phyloP scores from a whole-genome alignment of 2,888 invertebrate species.

The Junonia oenone region DNA sequence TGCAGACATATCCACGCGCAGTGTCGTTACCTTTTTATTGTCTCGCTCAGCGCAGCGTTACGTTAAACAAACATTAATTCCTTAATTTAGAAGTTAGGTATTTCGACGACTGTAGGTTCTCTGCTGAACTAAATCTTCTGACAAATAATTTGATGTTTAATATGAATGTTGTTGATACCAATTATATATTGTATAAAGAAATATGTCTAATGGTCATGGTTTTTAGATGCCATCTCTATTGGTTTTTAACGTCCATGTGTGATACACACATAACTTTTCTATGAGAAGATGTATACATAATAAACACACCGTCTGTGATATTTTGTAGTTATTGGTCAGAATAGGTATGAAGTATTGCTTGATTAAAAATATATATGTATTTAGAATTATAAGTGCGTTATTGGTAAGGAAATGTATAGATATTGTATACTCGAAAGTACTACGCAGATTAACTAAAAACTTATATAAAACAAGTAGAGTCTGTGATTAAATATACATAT shows the following conservation, averaged over 20 bases:
- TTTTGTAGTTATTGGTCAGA: slow-evolving; percentile 78
- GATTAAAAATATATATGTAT: slow-evolving; percentile 70
- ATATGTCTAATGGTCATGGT: slow-evolving; percentile 63
- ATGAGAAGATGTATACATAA: slow-evolving; percentile 79
- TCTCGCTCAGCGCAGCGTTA: slow-evolving; percentile 25
- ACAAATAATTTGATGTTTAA: slow-evolving; percentile 63
- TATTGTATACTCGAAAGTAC: slow-evolving; percentile 62
- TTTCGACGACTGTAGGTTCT: slow-evolving; percentile 35
- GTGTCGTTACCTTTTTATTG: slow-evolving; percentile 31
- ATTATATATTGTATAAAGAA: slow-evolving; percentile 51
- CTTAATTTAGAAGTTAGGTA: slow-evolving; percentile 33
- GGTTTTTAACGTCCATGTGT: slow-evolving; percentile 77
- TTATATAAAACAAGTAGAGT: slow-evolving; percentile 63
- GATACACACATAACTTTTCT: slow-evolving; percentile 78
- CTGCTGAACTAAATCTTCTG: slow-evolving; percentile 58
- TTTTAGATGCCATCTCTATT: slow-evolving; percentile 73
- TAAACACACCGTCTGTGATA: slow-evolving; percentile 79
- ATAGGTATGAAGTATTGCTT: slow-evolving; percentile 76
- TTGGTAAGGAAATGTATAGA: slow-evolving; percentile 69
- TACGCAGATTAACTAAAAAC: slow-evolving; percentile 49
- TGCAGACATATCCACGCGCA: slow-evolving; percentile 65
- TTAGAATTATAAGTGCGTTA: slow-evolving; percentile 71
- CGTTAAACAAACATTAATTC: slow-evolving; percentile 26
- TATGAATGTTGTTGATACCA: slow-evolving; percentile 59
- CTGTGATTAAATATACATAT: slow-evolving; percentile 74